Evolutionary conservation across 2,113 vertebrate species (phyloP).

Genomic region (Carassius auratus): DNA sequence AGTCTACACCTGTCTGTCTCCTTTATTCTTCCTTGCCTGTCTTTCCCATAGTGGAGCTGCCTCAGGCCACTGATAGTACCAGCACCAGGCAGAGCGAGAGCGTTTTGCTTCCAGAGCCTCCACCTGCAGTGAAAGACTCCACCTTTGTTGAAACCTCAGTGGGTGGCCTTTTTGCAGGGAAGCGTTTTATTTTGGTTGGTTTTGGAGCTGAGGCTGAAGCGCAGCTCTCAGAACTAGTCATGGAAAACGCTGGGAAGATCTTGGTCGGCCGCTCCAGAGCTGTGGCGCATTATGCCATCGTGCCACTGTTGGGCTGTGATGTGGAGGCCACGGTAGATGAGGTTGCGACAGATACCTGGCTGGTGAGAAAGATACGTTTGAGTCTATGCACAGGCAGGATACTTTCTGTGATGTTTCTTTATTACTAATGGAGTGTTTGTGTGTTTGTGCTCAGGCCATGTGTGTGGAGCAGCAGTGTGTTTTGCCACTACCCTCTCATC

Average conservation of each 20-base stretch:
- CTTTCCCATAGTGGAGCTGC: conserved; percentile 65
- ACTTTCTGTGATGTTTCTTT: background rate
- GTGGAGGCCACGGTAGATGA: conserved; percentile 89
- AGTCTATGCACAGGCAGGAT: background rate
- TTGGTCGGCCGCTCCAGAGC: conserved; percentile 74
- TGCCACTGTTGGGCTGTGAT: conserved; percentile 87
- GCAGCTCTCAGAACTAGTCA: conserved; percentile 79
- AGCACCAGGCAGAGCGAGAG: conserved; percentile 56
- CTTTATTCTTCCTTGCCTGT: background rate
- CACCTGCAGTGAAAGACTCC: conserved; percentile 63
- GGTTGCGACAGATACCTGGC: conserved; percentile 95
- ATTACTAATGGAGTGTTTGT: background rate
- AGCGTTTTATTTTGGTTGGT: conserved; percentile 85
- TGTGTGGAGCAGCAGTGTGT: conserved; percentile 88
- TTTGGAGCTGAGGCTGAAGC: conserved; percentile 83
- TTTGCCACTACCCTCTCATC: conserved; percentile 80
- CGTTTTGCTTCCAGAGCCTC: conserved; percentile 51
- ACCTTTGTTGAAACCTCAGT: conserved; percentile 69
- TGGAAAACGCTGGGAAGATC: conserved; percentile 84
- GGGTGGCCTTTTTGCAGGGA: conserved; percentile 82
- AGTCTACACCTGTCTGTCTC: too few relatives aligned
- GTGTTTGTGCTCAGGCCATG: conserved; percentile 74
- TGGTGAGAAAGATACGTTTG: conserved; percentile 80
- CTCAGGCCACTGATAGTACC: conserved; percentile 49
- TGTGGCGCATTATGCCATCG: conserved; percentile 90